Evolutionary conservation across 1,140 invertebrate species (phyloP), one percentile per base, ranked within the genome.

Genomic region (Steinernema khuongi): DNA sequence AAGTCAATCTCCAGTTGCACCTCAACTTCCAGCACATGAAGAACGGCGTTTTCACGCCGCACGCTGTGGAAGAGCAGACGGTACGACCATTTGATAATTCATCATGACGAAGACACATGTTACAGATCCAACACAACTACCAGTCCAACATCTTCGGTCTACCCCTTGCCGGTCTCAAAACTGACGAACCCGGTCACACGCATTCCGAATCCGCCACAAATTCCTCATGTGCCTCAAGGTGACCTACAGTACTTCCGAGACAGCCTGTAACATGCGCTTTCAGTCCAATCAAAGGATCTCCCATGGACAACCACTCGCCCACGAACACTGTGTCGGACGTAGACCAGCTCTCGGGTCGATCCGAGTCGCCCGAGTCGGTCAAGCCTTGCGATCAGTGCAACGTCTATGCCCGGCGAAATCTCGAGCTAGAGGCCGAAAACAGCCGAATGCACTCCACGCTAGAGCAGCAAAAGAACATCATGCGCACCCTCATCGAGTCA

Each of bases 161-260:
- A 11, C 69, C 31, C 0, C 67, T 68, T 2, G 29, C 41, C 7
- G 31, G 31, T n/a, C 60, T 72, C 30, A 41, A 44, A 26, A 43
- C 44, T 19, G 67, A 43, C 1, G 78, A 77, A 74, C 36, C 68
- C 80, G 14, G 75, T 70, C 14, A 71, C 68, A 79, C 69, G 1
- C 66, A 66, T 33, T 30, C 29, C 29, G 31, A 31, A 18, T 72
- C 71, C 1, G 30, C 73, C 33, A 80, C 79, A 1, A 75, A 33
- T 22, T 80, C 79, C 4, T 81, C 79, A 29, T 78, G 77, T 71
- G 79, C 77, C 0, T 80, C 77, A 18, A 79, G 77, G 77, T 80
- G 67, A 71, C 22, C 60, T 41, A 29, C 18, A 31, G n/a, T n/a
- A 17, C 2, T n/a, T 26, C 14, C 60, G 70, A 29, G 26, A 28